These are phyloP conservation scores for Kryptolebias ocellatus DNA, from an alignment of 2,797 vertebrate species.

Conservation along the genomic window DNA sequence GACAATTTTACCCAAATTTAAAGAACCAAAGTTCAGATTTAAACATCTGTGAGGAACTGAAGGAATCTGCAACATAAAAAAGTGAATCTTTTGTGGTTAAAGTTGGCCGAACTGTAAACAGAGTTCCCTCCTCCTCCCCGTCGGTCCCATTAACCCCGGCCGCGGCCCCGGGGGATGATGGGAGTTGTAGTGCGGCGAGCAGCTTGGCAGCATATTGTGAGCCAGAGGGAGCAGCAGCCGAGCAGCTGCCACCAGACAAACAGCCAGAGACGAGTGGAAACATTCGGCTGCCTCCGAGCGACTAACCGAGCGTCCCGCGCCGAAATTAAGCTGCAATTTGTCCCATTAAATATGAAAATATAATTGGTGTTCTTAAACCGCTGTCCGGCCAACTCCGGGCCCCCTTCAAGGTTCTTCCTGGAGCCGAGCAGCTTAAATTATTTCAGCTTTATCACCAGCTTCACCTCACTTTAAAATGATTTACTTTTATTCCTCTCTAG, in stretches of 20 bases:
- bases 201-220: constrained; percentile 73
- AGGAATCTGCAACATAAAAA: too few species aligned
- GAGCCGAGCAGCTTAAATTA: not conserved
- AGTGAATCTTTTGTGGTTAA: too few species aligned
- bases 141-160: not conserved
- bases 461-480: not conserved
- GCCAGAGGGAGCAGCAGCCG: constrained; percentile 60
- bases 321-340: constrained; percentile 14
- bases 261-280: constrained; percentile 32
- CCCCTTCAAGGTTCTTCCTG: constrained; percentile 39
- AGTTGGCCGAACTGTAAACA: too few species aligned
- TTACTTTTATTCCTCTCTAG: too few species aligned
- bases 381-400: constrained; percentile 34
- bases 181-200: constrained; percentile 45
- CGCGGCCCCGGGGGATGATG: constrained; percentile 40
- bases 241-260: constrained; percentile 72
- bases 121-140: not conserved
- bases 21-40: too few species aligned
- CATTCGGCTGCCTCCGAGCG: not conserved
- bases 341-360: constrained; percentile 38
- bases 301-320: too few species aligned
- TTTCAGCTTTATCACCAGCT: constrained; percentile 6
- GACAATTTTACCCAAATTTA: too few species aligned
- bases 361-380: constrained; percentile 33
- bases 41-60: too few species aligned